These are phyloP conservation scores for Gyps fulvus DNA, from an alignment of 2,113 vertebrate species.

Conservation along the genomic window DNA sequence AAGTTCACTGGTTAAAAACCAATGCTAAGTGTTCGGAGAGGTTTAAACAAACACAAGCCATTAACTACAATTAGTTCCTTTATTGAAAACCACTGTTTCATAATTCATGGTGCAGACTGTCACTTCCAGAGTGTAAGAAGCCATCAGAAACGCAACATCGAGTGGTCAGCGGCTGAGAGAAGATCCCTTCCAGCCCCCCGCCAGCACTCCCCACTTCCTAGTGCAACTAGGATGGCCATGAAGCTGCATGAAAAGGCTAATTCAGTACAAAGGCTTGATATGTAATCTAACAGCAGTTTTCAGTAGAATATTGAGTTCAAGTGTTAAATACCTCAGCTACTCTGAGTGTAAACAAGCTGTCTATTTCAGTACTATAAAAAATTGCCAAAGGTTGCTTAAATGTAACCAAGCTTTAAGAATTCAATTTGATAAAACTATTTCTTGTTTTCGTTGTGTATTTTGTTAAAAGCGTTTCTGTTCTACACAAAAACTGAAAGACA, in stretches of 20 bases:
- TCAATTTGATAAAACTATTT: background rate
- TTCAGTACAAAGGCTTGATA: background rate
- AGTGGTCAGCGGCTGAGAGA: fast-evolving
- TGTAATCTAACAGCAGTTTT: background rate
- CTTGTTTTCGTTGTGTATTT: background rate
- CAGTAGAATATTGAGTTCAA: background rate
- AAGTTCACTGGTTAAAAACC: background rate
- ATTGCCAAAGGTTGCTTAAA: background rate
- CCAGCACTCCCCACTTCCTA: background rate
- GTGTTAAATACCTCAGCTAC: background rate
- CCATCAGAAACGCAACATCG: background rate
- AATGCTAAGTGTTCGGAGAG: background rate
- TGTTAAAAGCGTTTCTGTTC: background rate
- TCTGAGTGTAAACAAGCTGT: background rate
- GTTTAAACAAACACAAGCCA: background rate
- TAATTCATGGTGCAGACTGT: background rate
- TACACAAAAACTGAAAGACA: background rate
- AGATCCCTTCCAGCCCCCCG: background rate
- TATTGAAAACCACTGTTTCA: background rate
- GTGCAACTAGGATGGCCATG: background rate
- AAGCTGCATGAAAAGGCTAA: background rate
- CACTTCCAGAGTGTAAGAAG: background rate
- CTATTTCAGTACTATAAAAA: background rate
- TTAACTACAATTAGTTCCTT: background rate
- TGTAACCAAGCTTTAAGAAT: background rate